phyloP scores from a whole-genome alignment of 2,113 vertebrate species.

The Sebastes schlegelii region DNA sequence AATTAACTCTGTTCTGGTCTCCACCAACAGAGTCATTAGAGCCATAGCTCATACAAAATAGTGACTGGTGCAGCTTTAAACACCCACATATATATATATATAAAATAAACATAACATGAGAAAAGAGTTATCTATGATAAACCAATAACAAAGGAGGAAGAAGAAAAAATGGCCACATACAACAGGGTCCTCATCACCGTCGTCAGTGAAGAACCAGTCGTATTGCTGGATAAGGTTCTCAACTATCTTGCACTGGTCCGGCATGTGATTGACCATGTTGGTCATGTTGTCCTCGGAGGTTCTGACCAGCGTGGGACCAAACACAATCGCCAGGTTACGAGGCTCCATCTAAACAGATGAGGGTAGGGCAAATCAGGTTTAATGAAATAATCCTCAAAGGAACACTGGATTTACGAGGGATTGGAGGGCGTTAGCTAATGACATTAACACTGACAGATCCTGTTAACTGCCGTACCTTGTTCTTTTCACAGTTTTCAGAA shows the following conservation, averaged over 20 bases:
- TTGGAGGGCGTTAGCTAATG: background rate
- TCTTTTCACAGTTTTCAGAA: constrained; percentile 97
- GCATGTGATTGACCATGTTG: constrained; percentile 99
- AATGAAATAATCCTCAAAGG: constrained; percentile 3
- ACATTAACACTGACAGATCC: constrained; percentile 3
- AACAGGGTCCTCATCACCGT: constrained; percentile 92
- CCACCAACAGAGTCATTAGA: background rate
- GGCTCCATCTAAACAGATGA: constrained; percentile 92
- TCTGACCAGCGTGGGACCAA: constrained; percentile 96
- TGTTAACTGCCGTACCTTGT: constrained; percentile 87
- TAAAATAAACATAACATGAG: background rate
- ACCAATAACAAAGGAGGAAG: background rate
- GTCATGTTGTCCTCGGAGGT: constrained; percentile 99
- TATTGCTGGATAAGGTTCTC: constrained; percentile 99
- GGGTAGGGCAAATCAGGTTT: background rate
- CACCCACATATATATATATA: background rate
- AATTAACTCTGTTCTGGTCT: background rate
- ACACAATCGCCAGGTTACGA: constrained; percentile 97
- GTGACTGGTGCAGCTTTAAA: background rate
- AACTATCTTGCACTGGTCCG: constrained; percentile 99
- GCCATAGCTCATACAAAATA: background rate
- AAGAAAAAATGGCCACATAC: constrained; percentile 84
- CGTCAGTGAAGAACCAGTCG: constrained; percentile 99
- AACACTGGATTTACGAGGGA: background rate
- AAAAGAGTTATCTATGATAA: background rate